Evolutionary conservation across 1,140 invertebrate species (phyloP).

Genomic region (Plutomurus gul): DNA sequence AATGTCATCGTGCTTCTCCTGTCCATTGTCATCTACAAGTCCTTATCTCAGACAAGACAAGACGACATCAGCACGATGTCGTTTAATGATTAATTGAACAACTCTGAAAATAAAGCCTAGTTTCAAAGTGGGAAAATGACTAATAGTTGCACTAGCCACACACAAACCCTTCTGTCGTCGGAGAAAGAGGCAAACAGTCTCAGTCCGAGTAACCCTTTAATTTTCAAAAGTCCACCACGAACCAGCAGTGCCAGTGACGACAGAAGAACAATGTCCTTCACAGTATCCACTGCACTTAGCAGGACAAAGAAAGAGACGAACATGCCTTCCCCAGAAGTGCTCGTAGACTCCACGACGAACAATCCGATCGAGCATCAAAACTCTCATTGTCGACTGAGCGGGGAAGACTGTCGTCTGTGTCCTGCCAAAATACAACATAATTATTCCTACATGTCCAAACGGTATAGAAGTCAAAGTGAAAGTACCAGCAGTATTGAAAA

Average conservation of each 20-base stretch:
- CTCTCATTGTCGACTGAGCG: slow-evolving; percentile 1
- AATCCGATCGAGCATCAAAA: not conserved
- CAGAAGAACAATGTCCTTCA: slow-evolving; percentile 19
- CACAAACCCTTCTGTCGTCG: not conserved
- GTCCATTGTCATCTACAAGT: not conserved
- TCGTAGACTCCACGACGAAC: not conserved
- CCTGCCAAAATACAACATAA: slow-evolving; percentile 2
- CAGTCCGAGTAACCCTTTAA: not conserved
- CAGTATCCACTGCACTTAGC: not conserved
- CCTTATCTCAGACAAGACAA: not conserved
- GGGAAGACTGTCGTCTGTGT: not conserved
- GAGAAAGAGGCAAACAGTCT: not conserved
- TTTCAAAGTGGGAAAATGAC: not conserved
- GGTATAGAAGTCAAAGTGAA: slow-evolving; percentile 13
- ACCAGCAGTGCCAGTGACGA: slow-evolving; percentile 6
- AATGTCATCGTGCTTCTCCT: not conserved
- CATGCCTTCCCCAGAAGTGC: not conserved
- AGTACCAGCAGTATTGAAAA: slow-evolving; percentile 9
- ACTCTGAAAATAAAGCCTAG: too few relatives aligned
- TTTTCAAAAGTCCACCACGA: not conserved
- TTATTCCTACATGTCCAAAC: slow-evolving; percentile 12
- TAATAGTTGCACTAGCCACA: not conserved
- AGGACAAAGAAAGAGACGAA: slow-evolving; percentile 12
- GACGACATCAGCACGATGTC: not conserved
- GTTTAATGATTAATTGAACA: slow-evolving; percentile 13